Percentiles rank a stretch among this genome's conserved stretches.
These are phyloP conservation scores for Opisthocomus hoazin DNA, from an alignment of 2,113 vertebrate species.

Conservation along the genomic window DNA sequence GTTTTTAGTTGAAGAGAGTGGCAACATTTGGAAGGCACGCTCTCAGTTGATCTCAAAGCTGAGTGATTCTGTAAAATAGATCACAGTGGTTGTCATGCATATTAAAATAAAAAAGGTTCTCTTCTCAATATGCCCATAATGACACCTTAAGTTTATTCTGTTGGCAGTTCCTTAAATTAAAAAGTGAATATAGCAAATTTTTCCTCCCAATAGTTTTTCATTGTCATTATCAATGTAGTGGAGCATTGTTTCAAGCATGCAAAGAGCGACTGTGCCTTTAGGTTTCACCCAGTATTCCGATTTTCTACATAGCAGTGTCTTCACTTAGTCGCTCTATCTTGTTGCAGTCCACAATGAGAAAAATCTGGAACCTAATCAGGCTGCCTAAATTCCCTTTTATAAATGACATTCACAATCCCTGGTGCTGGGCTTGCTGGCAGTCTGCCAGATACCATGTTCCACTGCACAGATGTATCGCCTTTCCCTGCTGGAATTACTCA, in stretches of 20 bases:
- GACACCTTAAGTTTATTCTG: not conserved
- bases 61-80: not conserved
- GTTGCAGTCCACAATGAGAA: not conserved
- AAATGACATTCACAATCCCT: not conserved
- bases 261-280: not conserved
- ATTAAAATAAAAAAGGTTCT: not conserved
- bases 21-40: not conserved
- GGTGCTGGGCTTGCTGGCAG: not conserved
- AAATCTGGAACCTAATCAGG: not conserved
- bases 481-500: not conserved
- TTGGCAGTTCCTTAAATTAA: not conserved
- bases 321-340: not conserved
- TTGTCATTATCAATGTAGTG: not conserved
- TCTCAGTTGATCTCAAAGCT: not conserved
- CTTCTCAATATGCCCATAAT: not conserved
- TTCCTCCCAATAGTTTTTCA: not conserved
- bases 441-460: not conserved
- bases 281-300: not conserved
- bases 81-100: not conserved
- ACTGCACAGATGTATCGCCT: not conserved
- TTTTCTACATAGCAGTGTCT: not conserved
- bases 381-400: not conserved
- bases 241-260: not conserved
- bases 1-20: not conserved
- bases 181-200: not conserved